phyloP scores from a whole-genome alignment of 1,140 invertebrate genomes.

The Calliopsis andreniformis region DNA sequence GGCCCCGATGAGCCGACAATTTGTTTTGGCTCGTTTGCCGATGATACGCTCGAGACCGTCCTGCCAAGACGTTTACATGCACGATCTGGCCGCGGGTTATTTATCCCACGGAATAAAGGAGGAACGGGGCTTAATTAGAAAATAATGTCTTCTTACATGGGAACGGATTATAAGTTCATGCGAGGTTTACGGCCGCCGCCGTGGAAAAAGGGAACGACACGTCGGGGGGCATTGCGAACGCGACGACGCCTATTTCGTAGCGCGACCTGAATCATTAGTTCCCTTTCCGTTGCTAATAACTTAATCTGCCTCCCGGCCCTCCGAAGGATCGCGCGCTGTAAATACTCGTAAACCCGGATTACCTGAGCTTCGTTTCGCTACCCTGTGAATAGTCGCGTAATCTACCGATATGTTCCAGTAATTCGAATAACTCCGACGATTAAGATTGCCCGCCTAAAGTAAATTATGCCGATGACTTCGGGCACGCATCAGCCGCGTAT shows the following conservation, averaged over 20 bases:
- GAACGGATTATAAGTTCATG: neutral
- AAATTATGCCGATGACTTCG: neutral
- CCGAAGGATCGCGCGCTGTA: neutral
- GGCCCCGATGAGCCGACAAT: conserved; percentile 30
- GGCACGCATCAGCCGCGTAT: neutral
- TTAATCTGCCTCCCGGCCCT: neutral
- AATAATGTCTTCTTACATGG: neutral
- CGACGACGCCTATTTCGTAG: neutral
- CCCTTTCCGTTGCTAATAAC: neutral
- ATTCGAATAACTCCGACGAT: neutral
- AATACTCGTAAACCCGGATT: conserved; percentile 11
- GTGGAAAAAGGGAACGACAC: no score
- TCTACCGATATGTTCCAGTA: neutral
- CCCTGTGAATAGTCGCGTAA: neutral
- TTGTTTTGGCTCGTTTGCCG: conserved; percentile 57
- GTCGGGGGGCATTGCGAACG: no score
- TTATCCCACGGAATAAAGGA: no score
- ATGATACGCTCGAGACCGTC: neutral
- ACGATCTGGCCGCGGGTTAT: neutral
- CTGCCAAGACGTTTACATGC: neutral
- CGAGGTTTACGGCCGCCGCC: no score
- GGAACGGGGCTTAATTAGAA: neutral
- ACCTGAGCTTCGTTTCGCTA: neutral
- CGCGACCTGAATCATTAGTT: neutral
- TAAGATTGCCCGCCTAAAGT: neutral